Conservation (phyloP, 2,888 invertebrate genomes). For the Raillietiella orientalis region DNA sequence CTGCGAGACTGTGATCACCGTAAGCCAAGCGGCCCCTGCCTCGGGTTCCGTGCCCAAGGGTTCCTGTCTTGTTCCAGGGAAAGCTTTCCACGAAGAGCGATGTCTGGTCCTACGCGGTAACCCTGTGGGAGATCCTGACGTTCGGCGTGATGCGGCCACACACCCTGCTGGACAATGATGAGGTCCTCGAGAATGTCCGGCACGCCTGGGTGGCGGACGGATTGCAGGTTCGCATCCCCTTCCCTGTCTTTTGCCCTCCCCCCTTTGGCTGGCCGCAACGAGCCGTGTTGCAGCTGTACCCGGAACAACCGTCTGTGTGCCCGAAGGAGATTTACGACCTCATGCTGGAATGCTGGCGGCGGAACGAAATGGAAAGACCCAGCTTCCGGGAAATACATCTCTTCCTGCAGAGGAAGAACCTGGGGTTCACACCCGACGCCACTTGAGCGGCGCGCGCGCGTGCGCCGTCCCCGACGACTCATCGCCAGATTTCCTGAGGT, state of each 20-base stretch:
- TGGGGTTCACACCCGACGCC: too few relatives aligned
- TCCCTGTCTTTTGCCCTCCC: too few relatives aligned
- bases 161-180: slow-evolving; percentile 39
- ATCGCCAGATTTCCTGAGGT: too few relatives aligned
- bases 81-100: slow-evolving; percentile 57
- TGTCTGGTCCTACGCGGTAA: slow-evolving; percentile 62
- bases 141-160: slow-evolving; percentile 52
- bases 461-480: too few relatives aligned
- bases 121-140: slow-evolving; percentile 55
- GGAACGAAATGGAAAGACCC: slow-evolving; percentile 42
- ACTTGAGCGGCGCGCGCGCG: too few relatives aligned
- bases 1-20: slow-evolving; percentile 45
- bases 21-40: too few relatives aligned
- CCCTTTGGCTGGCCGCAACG: too few relatives aligned
- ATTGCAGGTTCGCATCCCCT: slow-evolving; percentile 28
- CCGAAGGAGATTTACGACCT: slow-evolving; percentile 63
- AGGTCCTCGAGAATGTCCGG: slow-evolving; percentile 47
- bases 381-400: slow-evolving; percentile 60
- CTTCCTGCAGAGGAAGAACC: slow-evolving; percentile 41
- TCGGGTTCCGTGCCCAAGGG: too few relatives aligned
- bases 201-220: slow-evolving; percentile 38
- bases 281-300: slow-evolving; percentile 19
- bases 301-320: slow-evolving; percentile 37
- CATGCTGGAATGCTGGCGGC: slow-evolving; percentile 70
- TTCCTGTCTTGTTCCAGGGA: slow-evolving; percentile 21